Base-by-base conservation (phyloP, 2,888 invertebrate genomes). In the Empis livida region DNA sequence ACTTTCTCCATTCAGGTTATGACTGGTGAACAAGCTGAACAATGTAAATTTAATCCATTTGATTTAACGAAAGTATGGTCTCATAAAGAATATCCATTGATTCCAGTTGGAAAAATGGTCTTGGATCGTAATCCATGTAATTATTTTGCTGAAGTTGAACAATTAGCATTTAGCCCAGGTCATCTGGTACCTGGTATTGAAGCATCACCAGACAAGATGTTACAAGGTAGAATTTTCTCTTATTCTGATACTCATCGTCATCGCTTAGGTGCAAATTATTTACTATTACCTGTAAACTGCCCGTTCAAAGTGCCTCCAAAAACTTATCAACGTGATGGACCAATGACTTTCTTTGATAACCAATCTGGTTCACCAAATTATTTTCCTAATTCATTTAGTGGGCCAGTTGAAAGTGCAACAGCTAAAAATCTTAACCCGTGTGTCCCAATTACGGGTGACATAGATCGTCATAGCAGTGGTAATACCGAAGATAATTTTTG, bases 31-130 rank as follows among this genome's bases (percentile, higher is more conserved):
- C 82, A 95, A 70, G 92, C 90, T 2, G 83, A 86, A 56, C 79
- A 72, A 32, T 79, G 73, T 62, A 77, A 77, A 57, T 90, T 82
- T 71, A 93, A 95, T 74, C 93, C 94, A 35, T 95, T 96, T 67
- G 95, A 96, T 67, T 63, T 93, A 51, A 95, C 94, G 1, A 95
- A 95, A 74, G 70, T 91, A 23, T 95, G 95, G 95, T 79, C 91
- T 0, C 91, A 93, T 53, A 67, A 71, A 15, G 89, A 93, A 1
- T 94, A 74, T 66, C 95, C 95, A 2, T 72, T 95, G 51, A 86
- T 92, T 53, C 86, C 82, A 5, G 90, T 93, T 0, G 95, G 95
- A 3, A 84, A 83, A 68, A 60, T 96, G 56, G 84, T 85, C 1
- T 72, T 96, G 45, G 84, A 95, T 67, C 78, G 82, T 52, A 95